These are phyloP conservation scores for Lathronympha strigana DNA, from an alignment of 2,888 invertebrate species.

Conservation along the genomic window DNA sequence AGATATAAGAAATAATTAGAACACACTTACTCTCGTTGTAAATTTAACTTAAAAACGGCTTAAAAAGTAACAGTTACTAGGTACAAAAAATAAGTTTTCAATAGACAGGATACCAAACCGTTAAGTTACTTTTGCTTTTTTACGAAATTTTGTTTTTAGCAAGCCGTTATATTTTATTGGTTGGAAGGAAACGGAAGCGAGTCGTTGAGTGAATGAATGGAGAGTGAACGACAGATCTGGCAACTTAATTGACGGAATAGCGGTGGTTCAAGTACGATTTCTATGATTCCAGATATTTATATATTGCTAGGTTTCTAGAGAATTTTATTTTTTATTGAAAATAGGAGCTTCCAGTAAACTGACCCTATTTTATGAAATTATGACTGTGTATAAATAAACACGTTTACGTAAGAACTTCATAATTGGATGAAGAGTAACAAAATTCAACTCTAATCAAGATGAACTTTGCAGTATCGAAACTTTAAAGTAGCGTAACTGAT, in stretches of 20 bases:
- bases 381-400: no score
- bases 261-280: slow-evolving; percentile 43
- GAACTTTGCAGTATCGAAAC: no score
- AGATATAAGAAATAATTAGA: not conserved
- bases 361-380: no score
- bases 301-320: not conserved
- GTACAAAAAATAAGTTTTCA: slow-evolving; percentile 8
- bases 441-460: no score
- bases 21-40: slow-evolving; percentile 3
- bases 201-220: slow-evolving; percentile 45
- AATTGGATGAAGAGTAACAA: no score
- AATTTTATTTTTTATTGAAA: slow-evolving; percentile 1
- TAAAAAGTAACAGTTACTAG: slow-evolving; percentile 22
- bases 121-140: slow-evolving; percentile 34
- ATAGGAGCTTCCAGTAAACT: no score
- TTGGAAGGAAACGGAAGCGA: slow-evolving; percentile 66
- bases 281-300: slow-evolving; percentile 12
- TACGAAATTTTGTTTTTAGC: slow-evolving; percentile 11
- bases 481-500: no score
- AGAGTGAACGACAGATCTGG: slow-evolving; percentile 52
- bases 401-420: no score
- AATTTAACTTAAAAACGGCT: not conserved
- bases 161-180: slow-evolving; percentile 52
- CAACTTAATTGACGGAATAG: slow-evolving; percentile 48
- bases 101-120: slow-evolving; percentile 26